These are phyloP conservation scores for Pteruthius melanotis DNA, from an alignment of 2,113 vertebrate species.

Conservation along the genomic window DNA sequence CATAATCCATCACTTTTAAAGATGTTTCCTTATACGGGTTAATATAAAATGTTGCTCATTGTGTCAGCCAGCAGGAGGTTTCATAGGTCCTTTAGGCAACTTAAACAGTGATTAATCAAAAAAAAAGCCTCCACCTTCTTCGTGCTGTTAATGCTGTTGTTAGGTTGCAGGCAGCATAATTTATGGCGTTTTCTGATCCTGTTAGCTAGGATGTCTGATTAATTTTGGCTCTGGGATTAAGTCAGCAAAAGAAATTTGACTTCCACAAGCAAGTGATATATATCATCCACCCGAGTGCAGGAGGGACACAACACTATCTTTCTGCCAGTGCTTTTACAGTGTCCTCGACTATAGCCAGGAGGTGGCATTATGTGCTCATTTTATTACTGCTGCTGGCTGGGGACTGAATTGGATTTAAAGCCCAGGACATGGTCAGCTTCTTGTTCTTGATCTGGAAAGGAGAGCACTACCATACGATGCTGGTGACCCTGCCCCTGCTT, in stretches of 20 bases:
- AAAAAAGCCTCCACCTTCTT: conserved; percentile 53
- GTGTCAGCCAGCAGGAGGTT: conserved; percentile 67
- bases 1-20: conserved; percentile 61
- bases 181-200: conserved; percentile 63
- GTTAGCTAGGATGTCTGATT: conserved; percentile 68
- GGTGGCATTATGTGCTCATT: conserved; percentile 60
- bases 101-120: conserved; percentile 73
- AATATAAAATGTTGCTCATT: conserved; percentile 65
- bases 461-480: neutral
- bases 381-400: neutral
- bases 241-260: conserved; percentile 71
- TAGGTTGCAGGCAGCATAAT: conserved; percentile 63
- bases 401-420: neutral
- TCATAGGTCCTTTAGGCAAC: conserved; percentile 67
- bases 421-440: neutral
- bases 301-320: conserved; percentile 28
- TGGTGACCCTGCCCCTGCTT: neutral
- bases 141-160: conserved; percentile 57
- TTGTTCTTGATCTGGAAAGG: neutral
- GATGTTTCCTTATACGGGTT: conserved; percentile 42
- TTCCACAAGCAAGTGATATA: conserved; percentile 59
- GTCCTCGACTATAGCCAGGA: conserved; percentile 41
- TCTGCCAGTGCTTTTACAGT: neutral
- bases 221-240: conserved; percentile 73
- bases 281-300: conserved; percentile 7